Conservation (phyloP, 2,888 invertebrate species). For the Drosophila paucipuncta region DNA sequence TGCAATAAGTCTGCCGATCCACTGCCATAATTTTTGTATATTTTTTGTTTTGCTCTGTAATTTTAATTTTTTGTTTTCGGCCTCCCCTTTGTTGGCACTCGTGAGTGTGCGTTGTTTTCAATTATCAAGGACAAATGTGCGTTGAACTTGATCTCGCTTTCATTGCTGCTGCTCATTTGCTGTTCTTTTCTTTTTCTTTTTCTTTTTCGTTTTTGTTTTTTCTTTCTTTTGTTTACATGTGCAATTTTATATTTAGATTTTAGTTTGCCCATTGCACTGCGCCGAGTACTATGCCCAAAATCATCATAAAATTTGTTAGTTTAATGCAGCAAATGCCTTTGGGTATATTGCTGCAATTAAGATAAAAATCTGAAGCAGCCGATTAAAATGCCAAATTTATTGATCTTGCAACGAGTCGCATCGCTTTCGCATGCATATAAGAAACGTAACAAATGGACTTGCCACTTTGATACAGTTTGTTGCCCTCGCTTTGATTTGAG, state of each 20-base stretch:
- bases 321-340: conserved; percentile 53
- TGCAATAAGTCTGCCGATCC: conserved; percentile 80
- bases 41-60: conserved; percentile 44
- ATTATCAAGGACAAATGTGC: conserved; percentile 82
- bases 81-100: conserved; percentile 57
- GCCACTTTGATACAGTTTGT: conserved; percentile 54
- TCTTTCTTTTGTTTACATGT: conserved; percentile 60
- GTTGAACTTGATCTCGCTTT: conserved; percentile 81
- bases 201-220: conserved; percentile 51
- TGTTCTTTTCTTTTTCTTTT: neutral
- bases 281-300: conserved; percentile 35
- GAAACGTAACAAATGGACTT: conserved; percentile 55
- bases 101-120: conserved; percentile 55
- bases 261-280: conserved; percentile 4
- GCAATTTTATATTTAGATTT: conserved; percentile 69
- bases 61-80: conserved; percentile 59
- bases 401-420: conserved; percentile 29
- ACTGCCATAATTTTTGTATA: conserved; percentile 81
- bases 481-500: conserved; percentile 68
- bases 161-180: conserved; percentile 62
- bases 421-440: conserved; percentile 41
- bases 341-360: conserved; percentile 52
- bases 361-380: conserved; percentile 60
- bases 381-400: conserved; percentile 75
- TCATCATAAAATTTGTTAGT: conserved; percentile 70